These are phyloP conservation scores for Drosophila ohnishii DNA, from an alignment of 1,140 invertebrate genomes.

Conservation along the genomic window DNA sequence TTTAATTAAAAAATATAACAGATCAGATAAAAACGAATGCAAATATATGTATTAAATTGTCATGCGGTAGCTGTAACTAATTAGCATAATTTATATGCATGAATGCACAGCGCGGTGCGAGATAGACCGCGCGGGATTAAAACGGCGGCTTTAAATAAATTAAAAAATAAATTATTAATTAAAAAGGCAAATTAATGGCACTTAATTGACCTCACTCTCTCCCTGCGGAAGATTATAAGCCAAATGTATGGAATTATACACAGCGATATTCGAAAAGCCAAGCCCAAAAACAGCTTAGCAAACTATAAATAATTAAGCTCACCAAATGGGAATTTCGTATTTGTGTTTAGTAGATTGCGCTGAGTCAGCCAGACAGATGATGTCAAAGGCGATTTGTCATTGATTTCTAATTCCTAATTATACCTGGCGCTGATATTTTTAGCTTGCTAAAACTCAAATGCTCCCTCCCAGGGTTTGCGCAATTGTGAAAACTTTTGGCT, in stretches of 20 bases:
- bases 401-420: constrained; percentile 51
- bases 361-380: constrained; percentile 36
- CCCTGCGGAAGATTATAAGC: constrained; percentile 21
- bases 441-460: constrained; percentile 24
- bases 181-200: constrained; percentile 67
- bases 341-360: constrained; percentile 25
- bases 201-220: constrained; percentile 40
- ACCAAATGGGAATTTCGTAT: constrained; percentile 57
- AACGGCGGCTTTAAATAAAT: constrained; percentile 71
- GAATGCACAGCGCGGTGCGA: constrained; percentile 36
- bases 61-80: constrained; percentile 67
- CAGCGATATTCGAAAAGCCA: constrained; percentile 30
- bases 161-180: constrained; percentile 71
- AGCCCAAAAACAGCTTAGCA: constrained; percentile 51
- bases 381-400: constrained; percentile 59
- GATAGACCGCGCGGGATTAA: constrained; percentile 22
- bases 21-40: constrained; percentile 39
- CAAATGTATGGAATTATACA: constrained; percentile 26
- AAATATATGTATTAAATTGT: constrained; percentile 48
- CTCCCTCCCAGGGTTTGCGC: constrained; percentile 14
- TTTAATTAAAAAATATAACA: constrained; percentile 68
- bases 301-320: constrained; percentile 42
- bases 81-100: constrained; percentile 76
- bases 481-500: constrained; percentile 60
- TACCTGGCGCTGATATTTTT: constrained; percentile 19